Percentiles rank a stretch among this genome's conserved stretches.
These are phyloP conservation scores for Sminthopsis crassicaudata DNA, from an alignment of 2,113 vertebrate genomes.

Conservation along the genomic window DNA sequence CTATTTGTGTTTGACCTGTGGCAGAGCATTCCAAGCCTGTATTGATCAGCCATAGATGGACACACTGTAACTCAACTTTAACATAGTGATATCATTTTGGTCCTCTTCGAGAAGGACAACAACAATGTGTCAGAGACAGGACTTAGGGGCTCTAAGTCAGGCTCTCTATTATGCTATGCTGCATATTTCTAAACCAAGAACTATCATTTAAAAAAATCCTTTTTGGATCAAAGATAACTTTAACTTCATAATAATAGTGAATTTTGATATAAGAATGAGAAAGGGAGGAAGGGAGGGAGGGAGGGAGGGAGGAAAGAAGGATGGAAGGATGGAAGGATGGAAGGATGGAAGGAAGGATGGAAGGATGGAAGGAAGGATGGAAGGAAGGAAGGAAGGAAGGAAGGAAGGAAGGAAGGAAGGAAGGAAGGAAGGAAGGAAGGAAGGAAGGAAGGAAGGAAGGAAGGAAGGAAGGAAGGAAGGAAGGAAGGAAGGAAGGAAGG, in stretches of 20 bases:
- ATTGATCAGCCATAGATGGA: too few species aligned
- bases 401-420: neutral
- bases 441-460: neutral
- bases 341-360: too few species aligned
- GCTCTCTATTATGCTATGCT: neutral
- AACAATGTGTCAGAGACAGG: neutral
- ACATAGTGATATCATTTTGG: too few species aligned
- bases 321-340: neutral
- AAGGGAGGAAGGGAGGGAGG: neutral
- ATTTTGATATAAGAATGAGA: neutral
- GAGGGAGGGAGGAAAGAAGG: too few species aligned
- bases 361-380: neutral
- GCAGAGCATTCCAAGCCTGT: too few species aligned
- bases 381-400: neutral
- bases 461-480: neutral
- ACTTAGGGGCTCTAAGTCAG: neutral
- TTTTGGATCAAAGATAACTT: neutral
- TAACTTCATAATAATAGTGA: neutral
- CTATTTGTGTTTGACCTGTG: too few species aligned
- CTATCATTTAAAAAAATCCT: neutral
- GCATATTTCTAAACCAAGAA: neutral
- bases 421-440: neutral
- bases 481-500: neutral
- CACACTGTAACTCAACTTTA: too few species aligned
- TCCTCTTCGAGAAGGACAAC: too few species aligned